These are phyloP conservation scores for Agelaius phoeniceus DNA, from an alignment of 2,113 vertebrate genomes.

Conservation along the genomic window DNA sequence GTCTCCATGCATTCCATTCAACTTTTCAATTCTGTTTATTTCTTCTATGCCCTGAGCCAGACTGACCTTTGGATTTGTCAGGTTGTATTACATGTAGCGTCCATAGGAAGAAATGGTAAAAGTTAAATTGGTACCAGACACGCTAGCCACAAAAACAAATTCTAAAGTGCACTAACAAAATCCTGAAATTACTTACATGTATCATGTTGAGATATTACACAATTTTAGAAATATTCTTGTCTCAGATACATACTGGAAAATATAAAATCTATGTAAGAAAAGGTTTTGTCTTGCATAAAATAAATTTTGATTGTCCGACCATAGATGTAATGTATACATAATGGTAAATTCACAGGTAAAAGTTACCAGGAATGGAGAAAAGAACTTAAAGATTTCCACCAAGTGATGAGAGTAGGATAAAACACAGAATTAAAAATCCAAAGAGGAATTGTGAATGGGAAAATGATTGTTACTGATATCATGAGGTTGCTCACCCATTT, in stretches of 20 bases:
- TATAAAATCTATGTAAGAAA: neutral
- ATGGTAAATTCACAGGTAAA: neutral
- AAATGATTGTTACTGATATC: neutral
- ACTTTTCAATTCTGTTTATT: constrained; percentile 15
- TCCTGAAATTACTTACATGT: neutral
- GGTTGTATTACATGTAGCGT: neutral
- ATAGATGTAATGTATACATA: neutral
- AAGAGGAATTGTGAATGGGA: neutral
- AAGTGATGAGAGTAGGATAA: neutral
- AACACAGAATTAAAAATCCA: neutral
- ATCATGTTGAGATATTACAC: neutral
- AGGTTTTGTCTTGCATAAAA: neutral
- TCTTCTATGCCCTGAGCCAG: neutral
- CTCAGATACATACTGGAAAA: neutral
- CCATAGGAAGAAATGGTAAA: neutral
- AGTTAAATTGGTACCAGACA: neutral
- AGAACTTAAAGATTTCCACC: neutral
- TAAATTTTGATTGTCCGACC: neutral
- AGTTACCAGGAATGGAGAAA: neutral
- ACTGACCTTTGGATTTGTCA: constrained; percentile 50
- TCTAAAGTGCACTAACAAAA: neutral
- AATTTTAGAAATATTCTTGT: neutral
- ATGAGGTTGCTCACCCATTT: neutral
- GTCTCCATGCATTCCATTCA: neutral
- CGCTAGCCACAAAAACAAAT: neutral